Percentiles rank a stretch among this genome's conserved stretches.
These are phyloP conservation scores for Eupithecia vulgata DNA, from an alignment of 2,888 invertebrate genomes.

Conservation along the genomic window DNA sequence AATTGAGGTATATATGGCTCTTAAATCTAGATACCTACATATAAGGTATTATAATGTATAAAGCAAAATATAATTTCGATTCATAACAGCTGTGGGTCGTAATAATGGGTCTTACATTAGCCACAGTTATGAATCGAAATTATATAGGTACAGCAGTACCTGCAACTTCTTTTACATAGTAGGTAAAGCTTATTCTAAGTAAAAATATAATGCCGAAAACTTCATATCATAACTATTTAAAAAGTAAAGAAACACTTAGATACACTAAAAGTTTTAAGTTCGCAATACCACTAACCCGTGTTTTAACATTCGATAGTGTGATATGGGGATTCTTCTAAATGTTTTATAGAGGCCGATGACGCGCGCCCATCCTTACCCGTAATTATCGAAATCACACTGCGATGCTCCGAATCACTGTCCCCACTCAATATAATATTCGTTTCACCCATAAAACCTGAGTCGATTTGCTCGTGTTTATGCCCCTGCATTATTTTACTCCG, in stretches of 20 bases:
- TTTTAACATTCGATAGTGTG: constrained; percentile 71
- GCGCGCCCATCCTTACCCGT: constrained; percentile 70
- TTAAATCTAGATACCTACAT: not conserved
- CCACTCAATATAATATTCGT: constrained; percentile 79
- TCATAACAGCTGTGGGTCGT: not conserved
- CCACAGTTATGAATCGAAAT: no score
- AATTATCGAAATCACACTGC: constrained; percentile 78
- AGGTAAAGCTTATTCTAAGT: not conserved
- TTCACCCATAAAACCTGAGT: constrained; percentile 77
- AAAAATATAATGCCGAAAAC: not conserved
- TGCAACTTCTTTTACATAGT: no score
- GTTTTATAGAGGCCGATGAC: constrained; percentile 66
- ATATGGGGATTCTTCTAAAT: constrained; percentile 70
- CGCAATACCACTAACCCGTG: not conserved
- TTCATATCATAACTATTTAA: constrained; percentile 2
- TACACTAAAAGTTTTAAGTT: not conserved
- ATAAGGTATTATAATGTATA: not conserved
- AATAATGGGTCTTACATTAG: no score
- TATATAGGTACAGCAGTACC: no score
- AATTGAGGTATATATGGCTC: constrained; percentile 40
- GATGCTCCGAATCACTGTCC: constrained; percentile 79
- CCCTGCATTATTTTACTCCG: constrained; percentile 55
- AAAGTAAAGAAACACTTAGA: not conserved
- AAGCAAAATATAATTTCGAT: not conserved
- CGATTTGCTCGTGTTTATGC: constrained; percentile 68